Evolutionary conservation across 2,888 invertebrate species (phyloP).

Genomic region (Podotricha telesiphe): DNA sequence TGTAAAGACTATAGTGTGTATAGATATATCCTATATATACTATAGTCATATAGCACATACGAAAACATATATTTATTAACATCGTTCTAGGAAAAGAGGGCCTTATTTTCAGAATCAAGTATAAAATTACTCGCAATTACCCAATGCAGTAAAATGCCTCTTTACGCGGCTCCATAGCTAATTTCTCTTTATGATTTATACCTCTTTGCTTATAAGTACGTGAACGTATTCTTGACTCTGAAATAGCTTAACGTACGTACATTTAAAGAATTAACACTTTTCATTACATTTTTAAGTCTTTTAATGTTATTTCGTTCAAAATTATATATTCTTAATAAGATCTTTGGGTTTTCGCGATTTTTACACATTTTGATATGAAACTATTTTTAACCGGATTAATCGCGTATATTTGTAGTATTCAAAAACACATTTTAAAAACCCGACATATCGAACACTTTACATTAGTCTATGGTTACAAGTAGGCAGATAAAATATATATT

Average conservation of each 20-base stretch:
- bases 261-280: constrained; percentile 15
- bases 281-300: neutral
- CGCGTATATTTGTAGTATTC: too few relatives aligned
- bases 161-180: constrained; percentile 22
- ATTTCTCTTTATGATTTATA: constrained; percentile 31
- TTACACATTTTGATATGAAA: too few relatives aligned
- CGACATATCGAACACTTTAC: too few relatives aligned
- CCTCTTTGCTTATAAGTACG: constrained; percentile 3
- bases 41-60: neutral
- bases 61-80: neutral
- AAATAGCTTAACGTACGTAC: neutral
- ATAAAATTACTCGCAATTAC: constrained; percentile 34
- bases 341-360: too few relatives aligned
- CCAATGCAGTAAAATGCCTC: constrained; percentile 27
- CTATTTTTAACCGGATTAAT: too few relatives aligned
- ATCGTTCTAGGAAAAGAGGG: constrained; percentile 10
- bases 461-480: too few relatives aligned
- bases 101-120: constrained; percentile 15
- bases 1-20: too few relatives aligned
- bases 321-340: too few relatives aligned
- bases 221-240: constrained; percentile 6
- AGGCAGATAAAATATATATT: too few relatives aligned
- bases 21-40: too few relatives aligned
- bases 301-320: too few relatives aligned
- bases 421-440: too few relatives aligned